phyloP scores from a whole-genome alignment of 53 echinoderm and acorn worm species.

The Paracentrotus lividus region DNA sequence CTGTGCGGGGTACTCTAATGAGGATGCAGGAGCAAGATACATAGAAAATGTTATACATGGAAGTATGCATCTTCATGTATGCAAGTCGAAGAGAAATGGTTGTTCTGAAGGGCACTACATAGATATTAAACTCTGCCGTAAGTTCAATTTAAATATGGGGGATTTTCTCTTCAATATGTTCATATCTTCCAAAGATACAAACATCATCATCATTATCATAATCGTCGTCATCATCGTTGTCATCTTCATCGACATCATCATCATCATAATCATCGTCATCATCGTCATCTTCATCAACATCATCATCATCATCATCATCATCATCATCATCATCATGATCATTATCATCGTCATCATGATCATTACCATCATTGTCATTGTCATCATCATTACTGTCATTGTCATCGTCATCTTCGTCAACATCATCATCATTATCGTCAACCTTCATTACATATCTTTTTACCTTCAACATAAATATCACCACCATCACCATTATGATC shows the following conservation, averaged over 20 bases:
- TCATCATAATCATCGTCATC: not conserved
- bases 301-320: not conserved
- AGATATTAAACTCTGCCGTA: too few relatives aligned
- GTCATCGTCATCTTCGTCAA: not conserved
- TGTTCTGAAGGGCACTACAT: too few relatives aligned
- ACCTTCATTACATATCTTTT: not conserved
- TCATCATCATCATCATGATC: not conserved
- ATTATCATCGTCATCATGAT: not conserved
- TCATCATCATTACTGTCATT: not conserved
- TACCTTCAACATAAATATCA: not conserved
- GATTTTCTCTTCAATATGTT: too few relatives aligned
- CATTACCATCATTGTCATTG: not conserved
- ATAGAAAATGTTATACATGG: not conserved
- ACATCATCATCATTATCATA: not conserved
- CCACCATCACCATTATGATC: not conserved
- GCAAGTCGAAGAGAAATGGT: too few relatives aligned
- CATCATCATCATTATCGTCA: not conserved
- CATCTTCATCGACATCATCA: not conserved
- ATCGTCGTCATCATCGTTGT: too few relatives aligned
- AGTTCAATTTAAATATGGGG: too few relatives aligned
- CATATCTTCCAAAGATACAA: not conserved
- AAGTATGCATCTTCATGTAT: not conserved
- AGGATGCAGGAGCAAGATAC: too few relatives aligned
- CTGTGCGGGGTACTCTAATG: not conserved
- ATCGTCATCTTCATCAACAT: not conserved